Percentiles rank a stretch among this genome's conserved stretches.
phyloP scores from a whole-genome alignment of 2,888 invertebrate genomes.

The Aricia artaxerxes region DNA sequence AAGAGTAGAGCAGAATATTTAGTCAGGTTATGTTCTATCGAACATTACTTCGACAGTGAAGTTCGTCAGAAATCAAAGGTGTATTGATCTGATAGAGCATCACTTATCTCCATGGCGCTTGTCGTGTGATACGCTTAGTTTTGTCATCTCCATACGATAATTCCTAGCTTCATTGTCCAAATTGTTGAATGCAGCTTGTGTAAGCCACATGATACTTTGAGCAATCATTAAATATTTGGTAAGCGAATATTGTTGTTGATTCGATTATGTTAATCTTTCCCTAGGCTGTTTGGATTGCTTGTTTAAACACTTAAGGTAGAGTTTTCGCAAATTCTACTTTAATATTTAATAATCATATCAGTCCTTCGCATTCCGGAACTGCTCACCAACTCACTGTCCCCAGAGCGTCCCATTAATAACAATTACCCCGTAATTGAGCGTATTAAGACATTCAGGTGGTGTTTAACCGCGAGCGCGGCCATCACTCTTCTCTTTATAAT shows the following conservation, averaged over 20 bases:
- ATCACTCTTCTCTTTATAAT: conserved; percentile 24
- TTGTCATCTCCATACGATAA: no score
- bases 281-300: neutral
- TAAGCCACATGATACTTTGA: no score
- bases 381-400: conserved; percentile 27
- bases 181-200: no score
- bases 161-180: no score
- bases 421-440: conserved; percentile 32
- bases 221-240: no score
- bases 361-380: conserved; percentile 30
- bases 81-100: no score
- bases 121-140: no score
- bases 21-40: neutral
- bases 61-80: no score
- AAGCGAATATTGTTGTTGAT: no score
- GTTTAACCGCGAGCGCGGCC: neutral
- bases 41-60: no score
- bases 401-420: conserved; percentile 31
- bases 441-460: conserved; percentile 34
- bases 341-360: neutral
- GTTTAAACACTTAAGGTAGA: neutral
- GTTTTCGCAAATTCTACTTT: neutral
- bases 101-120: no score
- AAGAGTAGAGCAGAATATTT: neutral
- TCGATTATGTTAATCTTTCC: neutral